Percentiles rank a stretch among this genome's conserved stretches.
Conservation (phyloP, 2,888 invertebrate genomes). For the Rotaria magnacalcarata region DNA sequence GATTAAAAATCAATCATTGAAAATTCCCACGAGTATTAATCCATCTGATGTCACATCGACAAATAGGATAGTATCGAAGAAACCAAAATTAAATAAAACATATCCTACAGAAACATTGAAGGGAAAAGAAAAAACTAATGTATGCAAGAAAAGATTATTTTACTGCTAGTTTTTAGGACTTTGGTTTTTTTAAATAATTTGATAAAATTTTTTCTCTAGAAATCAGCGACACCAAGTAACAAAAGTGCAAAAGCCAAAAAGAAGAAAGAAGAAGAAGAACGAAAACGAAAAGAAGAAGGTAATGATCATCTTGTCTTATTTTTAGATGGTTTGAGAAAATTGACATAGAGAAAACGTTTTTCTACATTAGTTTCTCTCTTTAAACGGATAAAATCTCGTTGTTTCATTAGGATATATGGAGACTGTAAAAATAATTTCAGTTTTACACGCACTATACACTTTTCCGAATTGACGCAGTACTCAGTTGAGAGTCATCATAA, state of each 20-base stretch:
- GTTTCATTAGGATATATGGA: no score
- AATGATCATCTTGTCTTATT: not conserved
- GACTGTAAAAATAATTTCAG: no score
- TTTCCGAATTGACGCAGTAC: no score
- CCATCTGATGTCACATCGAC: not conserved
- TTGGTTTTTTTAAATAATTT: no score
- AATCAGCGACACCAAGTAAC: not conserved
- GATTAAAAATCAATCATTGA: not conserved
- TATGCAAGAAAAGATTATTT: not conserved
- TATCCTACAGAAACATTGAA: not conserved
- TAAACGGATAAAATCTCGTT: no score
- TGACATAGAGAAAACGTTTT: no score
- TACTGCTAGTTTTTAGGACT: no score
- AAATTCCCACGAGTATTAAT: not conserved
- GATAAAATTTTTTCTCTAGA: not conserved
- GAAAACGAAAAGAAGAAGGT: constrained; percentile 7
- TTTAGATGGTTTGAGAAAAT: no score
- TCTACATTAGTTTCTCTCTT: no score
- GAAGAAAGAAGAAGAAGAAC: constrained; percentile 31
- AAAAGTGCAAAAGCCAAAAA: not conserved
- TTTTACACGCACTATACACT: no score
- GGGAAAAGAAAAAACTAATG: not conserved
- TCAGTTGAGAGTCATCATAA: no score
- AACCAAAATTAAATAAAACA: not conserved
- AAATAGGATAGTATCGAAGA: not conserved